phyloP scores from a whole-genome alignment of 2,113 vertebrate genomes.

The Tragelaphus scriptus region DNA sequence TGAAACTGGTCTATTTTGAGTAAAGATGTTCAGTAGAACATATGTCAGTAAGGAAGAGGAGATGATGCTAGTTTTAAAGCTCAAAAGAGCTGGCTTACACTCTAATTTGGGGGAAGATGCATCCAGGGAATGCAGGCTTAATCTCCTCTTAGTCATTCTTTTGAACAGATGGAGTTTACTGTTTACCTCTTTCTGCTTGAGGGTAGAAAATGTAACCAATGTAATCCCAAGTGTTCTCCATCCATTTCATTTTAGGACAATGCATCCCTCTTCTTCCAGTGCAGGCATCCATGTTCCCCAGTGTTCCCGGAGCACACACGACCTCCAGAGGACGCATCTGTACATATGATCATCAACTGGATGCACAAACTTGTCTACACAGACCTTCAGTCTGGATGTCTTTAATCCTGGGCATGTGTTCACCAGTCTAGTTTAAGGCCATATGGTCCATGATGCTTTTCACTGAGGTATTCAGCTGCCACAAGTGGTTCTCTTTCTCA shows the following conservation, averaged over 20 bases:
- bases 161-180: not conserved
- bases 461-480: not conserved
- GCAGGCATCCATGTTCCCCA: not conserved
- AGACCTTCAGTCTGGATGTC: not conserved
- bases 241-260: not conserved
- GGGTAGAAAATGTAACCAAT: not conserved
- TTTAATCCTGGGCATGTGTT: not conserved
- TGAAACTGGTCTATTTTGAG: constrained; percentile 65
- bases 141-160: constrained; percentile 23
- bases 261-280: not conserved
- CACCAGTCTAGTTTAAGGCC: not conserved
- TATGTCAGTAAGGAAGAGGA: constrained; percentile 67
- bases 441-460: not conserved
- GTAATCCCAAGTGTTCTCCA: not conserved
- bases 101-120: constrained; percentile 32
- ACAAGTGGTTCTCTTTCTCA: not conserved
- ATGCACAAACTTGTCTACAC: not conserved
- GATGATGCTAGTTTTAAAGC: constrained; percentile 57
- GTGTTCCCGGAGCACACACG: not conserved
- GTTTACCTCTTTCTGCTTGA: not conserved
- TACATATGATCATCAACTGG: not conserved
- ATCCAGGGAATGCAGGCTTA: not conserved
- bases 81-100: constrained; percentile 38
- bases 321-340: not conserved
- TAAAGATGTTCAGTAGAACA: constrained; percentile 68